Base-by-base conservation (phyloP, 2,113 vertebrate genomes). In the Solea senegalensis region DNA sequence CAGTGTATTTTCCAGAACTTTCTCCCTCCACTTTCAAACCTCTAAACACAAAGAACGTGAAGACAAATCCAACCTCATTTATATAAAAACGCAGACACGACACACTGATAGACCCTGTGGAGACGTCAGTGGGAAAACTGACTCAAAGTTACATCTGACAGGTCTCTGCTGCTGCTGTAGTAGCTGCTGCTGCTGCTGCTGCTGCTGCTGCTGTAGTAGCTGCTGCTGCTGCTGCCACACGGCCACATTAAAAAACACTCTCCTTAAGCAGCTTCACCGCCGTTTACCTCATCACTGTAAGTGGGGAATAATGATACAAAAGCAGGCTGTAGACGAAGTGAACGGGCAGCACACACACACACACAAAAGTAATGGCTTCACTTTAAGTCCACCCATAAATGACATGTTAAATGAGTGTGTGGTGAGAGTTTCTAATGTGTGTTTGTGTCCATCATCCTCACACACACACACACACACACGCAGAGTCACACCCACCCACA, bases 271-370 rank as follows among this genome's bases (percentile, higher is more conserved):
- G 8, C 50, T 70, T 65, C 15, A 13, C 56, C 41, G 4, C 80
- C 51, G 51, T 80, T 87, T 78, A 74, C 58, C 69, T 84, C 52
- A 52, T 76, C 50, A 39, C 34, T 57, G 64, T 64, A 69, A 78
- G 75, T 7, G 13, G 66, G 3, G 13, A 75, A 34, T 67, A 63
- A 82, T 69, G 43, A 80, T 40, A 60, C 68, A 44, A 54, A 70
- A 63, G 65, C 66, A 39, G 50, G 54, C 34, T 55, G 1, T 3
- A 69, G 64, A 78, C 64, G 3, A 82, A 69, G 11, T 16, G 26
- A 57, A 66, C 2, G 14, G 11, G 7, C 16, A 45, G 52, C 15
- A 54, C 21, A 21, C 21, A 21, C 21, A 21, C 21, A 1, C 21
- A 21, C 21, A 21, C 21, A 41, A 49, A 55, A n/a, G 43, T 68